phyloP scores from a whole-genome alignment of 2,888 invertebrate species.

The Eutolmus rufibarbis region DNA sequence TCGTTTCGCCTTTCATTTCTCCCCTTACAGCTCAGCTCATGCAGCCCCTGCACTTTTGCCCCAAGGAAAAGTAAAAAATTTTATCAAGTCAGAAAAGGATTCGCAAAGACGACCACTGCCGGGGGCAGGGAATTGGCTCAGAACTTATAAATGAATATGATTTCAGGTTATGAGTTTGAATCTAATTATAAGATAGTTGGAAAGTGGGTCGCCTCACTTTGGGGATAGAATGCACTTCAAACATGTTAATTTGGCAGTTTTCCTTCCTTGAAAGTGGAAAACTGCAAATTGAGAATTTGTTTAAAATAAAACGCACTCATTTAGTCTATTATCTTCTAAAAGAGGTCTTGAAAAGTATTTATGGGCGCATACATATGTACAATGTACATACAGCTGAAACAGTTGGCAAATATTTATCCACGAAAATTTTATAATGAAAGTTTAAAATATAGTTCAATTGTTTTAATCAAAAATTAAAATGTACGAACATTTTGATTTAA shows the following conservation, averaged over 20 bases:
- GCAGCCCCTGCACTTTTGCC: not conserved
- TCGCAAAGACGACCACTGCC: not conserved
- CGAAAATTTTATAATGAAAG: not conserved
- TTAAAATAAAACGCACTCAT: not conserved
- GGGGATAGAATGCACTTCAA: not conserved
- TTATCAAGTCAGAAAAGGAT: not conserved
- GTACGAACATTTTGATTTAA: no score
- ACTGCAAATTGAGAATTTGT: not conserved
- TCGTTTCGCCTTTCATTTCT: not conserved
- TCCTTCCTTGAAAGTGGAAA: not conserved
- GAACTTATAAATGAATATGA: not conserved
- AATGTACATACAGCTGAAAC: not conserved
- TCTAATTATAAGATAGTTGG: conserved; percentile 15
- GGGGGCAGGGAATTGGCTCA: not conserved
- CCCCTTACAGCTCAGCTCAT: not conserved
- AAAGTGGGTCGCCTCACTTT: not conserved
- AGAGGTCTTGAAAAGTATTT: not conserved
- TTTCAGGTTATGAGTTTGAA: not conserved
- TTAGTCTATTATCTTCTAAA: not conserved
- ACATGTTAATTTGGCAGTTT: conserved; percentile 1
- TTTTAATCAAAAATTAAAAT: no score
- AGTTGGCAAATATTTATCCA: not conserved
- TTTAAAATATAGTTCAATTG: not conserved
- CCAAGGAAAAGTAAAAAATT: not conserved
- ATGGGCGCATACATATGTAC: not conserved